These are phyloP conservation scores for Aspidiotus rigidus DNA, from an alignment of 2,888 invertebrate species.

Conservation along the genomic window DNA sequence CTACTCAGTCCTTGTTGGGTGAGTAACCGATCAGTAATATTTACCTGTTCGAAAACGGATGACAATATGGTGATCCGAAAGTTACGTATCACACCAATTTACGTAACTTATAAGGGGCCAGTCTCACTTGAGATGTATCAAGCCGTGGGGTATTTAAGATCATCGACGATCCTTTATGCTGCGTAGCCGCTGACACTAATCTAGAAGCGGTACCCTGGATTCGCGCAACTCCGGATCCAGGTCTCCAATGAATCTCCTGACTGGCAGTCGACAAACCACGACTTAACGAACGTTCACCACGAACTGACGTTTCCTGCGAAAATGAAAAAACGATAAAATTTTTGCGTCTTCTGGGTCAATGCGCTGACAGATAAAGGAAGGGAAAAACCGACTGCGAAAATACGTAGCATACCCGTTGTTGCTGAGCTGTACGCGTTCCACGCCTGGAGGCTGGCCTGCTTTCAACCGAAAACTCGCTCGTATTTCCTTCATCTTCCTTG, in stretches of 20 bases:
- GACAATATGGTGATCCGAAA: neutral
- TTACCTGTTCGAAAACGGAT: slow-evolving; percentile 38
- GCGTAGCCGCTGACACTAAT: slow-evolving; percentile 38
- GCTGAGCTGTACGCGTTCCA: slow-evolving; percentile 13
- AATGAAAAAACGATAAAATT: neutral
- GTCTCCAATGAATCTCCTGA: slow-evolving; percentile 18
- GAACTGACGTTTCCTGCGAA: slow-evolving; percentile 1
- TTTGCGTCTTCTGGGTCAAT: neutral
- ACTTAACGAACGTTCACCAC: slow-evolving; percentile 10
- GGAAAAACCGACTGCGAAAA: neutral
- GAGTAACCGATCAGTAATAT: slow-evolving; percentile 62
- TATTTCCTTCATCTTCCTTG: neutral
- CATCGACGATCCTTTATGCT: slow-evolving; percentile 16
- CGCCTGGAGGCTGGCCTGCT: slow-evolving; percentile 24
- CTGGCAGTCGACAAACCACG: slow-evolving; percentile 12
- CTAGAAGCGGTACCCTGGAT: slow-evolving; percentile 40
- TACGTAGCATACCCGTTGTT: slow-evolving; percentile 5
- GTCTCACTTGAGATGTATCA: slow-evolving; percentile 8
- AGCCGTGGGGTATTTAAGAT: slow-evolving; percentile 9
- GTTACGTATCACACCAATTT: neutral
- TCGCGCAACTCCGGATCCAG: slow-evolving; percentile 44
- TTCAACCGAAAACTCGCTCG: slow-evolving; percentile 1
- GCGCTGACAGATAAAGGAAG: neutral
- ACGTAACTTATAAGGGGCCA: neutral
- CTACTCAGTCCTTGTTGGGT: slow-evolving; percentile 72